Conservation (phyloP, 2,797 vertebrate species). For the Tauraco hartlaubi region DNA sequence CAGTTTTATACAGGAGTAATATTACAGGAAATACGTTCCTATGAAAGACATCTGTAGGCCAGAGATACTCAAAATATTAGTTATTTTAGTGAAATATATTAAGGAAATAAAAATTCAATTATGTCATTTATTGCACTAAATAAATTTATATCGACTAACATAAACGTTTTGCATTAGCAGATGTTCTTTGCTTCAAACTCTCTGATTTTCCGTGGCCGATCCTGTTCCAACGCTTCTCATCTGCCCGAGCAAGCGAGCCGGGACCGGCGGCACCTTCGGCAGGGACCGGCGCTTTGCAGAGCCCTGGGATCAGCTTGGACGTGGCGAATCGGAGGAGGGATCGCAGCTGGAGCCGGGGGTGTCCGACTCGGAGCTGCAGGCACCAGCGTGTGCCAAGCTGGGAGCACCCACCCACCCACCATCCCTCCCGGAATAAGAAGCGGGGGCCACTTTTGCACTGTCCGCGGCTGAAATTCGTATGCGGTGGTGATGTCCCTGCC, state of each 20-base stretch:
- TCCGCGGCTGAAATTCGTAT: conserved; percentile 61
- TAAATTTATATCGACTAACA: conserved; percentile 81
- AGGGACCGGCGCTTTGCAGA: accelerated
- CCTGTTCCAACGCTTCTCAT: accelerated
- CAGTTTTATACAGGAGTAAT: conserved; percentile 80
- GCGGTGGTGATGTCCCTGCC: conserved; percentile 42
- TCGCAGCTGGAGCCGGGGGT: not conserved
- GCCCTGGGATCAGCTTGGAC: not conserved
- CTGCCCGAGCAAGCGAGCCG: accelerated
- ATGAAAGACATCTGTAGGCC: conserved; percentile 74
- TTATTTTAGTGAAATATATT: conserved; percentile 81
- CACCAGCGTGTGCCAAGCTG: not conserved
- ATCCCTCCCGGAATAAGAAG: not conserved
- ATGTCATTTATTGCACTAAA: conserved; percentile 81
- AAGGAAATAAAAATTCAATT: conserved; percentile 85
- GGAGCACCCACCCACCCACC: too few relatives aligned
- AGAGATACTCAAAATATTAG: conserved; percentile 76
- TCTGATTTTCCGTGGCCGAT: not conserved
- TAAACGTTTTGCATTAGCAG: conserved; percentile 74
- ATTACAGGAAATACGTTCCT: conserved; percentile 74
- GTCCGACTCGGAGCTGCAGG: accelerated
- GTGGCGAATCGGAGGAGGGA: accelerated
- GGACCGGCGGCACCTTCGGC: accelerated
- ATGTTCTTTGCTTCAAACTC: conserved; percentile 53
- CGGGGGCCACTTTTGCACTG: not conserved